phyloP scores from a whole-genome alignment of 2,888 invertebrate species.

The Campaea margaritaria region DNA sequence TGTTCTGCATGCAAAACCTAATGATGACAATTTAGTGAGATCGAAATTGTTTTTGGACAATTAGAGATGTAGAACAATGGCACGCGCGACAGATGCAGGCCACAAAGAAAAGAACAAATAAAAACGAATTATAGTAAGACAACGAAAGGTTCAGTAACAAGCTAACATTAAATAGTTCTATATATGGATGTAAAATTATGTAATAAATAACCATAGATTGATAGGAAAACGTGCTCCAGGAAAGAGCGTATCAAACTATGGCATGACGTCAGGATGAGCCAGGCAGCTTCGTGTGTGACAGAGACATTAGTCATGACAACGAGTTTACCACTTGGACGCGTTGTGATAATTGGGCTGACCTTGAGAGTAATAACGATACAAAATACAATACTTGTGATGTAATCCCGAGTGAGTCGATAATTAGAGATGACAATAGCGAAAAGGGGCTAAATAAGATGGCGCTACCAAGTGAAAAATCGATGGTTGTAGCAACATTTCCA shows the following conservation, averaged over 20 bases:
- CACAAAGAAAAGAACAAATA: too few relatives aligned
- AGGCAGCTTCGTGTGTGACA: conserved; percentile 42
- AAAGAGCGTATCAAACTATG: conserved; percentile 16
- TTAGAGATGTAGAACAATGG: too few relatives aligned
- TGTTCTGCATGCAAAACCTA: too few relatives aligned
- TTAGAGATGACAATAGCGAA: not conserved
- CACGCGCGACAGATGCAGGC: too few relatives aligned
- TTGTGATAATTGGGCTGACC: conserved; percentile 65
- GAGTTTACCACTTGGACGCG: conserved; percentile 58
- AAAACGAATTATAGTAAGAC: too few relatives aligned
- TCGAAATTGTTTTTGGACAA: too few relatives aligned
- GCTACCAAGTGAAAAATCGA: not conserved
- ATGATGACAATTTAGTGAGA: too few relatives aligned
- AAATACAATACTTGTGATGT: conserved; percentile 39
- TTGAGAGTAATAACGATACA: conserved; percentile 51
- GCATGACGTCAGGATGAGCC: conserved; percentile 28
- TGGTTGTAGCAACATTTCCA: too few relatives aligned
- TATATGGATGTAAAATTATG: too few relatives aligned
- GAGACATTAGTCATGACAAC: conserved; percentile 58
- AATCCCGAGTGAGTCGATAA: conserved; percentile 20
- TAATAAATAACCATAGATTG: too few relatives aligned
- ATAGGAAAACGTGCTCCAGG: conserved; percentile 1
- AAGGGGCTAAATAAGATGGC: not conserved
- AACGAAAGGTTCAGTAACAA: too few relatives aligned
- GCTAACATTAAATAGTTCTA: too few relatives aligned